phyloP scores from a whole-genome alignment of 2,797 vertebrate species.

The Corythornis leucogaster region DNA sequence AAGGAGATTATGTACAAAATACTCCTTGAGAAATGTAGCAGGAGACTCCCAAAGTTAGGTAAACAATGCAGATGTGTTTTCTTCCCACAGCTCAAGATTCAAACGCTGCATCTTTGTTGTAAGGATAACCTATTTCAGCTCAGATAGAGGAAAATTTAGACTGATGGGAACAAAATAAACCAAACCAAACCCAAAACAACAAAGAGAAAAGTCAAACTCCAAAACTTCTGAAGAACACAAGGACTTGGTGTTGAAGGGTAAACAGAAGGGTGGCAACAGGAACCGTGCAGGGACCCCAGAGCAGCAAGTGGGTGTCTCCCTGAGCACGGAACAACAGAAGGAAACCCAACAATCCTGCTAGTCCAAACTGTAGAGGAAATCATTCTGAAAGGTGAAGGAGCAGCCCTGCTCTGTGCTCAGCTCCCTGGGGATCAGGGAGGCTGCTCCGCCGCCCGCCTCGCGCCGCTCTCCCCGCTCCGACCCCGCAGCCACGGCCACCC shows the following conservation, averaged over 20 bases:
- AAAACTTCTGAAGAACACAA: background rate
- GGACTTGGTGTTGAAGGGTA: background rate
- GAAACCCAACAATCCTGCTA: slow-evolving; percentile 54
- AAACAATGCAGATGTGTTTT: background rate
- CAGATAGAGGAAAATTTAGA: background rate
- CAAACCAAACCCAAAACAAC: background rate
- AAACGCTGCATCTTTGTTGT: background rate
- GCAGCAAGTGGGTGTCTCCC: fast-evolving
- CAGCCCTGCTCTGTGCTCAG: slow-evolving; percentile 78
- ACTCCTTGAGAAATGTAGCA: background rate
- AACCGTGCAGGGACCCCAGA: background rate
- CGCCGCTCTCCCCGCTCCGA: background rate
- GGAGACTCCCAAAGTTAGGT: background rate
- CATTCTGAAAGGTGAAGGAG: slow-evolving; percentile 84
- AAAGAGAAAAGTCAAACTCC: background rate
- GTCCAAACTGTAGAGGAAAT: slow-evolving; percentile 81
- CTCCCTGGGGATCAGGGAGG: slow-evolving; percentile 73
- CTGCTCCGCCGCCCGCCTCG: background rate
- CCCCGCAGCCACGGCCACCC: background rate
- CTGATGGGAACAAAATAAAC: background rate
- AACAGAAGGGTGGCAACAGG: background rate
- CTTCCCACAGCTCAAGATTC: background rate
- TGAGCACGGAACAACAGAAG: background rate
- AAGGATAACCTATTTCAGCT: background rate
- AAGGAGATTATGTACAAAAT: background rate